Conservation (phyloP, 37 sponge, comb jelly and placozoan species). For the Aplysina aerophoba region DNA sequence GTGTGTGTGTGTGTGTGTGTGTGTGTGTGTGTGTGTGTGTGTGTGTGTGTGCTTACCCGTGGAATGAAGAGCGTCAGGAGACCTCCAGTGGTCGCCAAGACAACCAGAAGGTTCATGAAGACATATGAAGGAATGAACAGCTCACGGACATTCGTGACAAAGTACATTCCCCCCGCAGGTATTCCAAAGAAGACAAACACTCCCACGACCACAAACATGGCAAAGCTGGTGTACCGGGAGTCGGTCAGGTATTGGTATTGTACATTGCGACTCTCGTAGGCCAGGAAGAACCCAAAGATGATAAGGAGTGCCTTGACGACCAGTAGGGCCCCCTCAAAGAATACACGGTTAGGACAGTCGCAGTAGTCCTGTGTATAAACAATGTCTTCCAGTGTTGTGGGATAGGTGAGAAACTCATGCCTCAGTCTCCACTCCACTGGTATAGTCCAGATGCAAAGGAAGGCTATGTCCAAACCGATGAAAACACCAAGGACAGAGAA, state of each 20-base stretch:
- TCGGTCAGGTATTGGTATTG: constrained; percentile 74
- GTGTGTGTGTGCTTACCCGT: constrained; percentile 1
- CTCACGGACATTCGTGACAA: not conserved
- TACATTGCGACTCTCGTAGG: constrained; percentile 88
- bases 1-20: no score
- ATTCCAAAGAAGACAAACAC: not conserved
- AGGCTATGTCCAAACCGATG: constrained; percentile 49
- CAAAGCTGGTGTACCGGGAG: constrained; percentile 66
- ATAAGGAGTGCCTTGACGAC: constrained; percentile 75
- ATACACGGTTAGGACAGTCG: not conserved
- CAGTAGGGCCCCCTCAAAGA: constrained; percentile 71
- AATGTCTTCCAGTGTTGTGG: not conserved
- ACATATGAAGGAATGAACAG: not conserved
- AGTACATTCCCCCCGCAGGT: not conserved
- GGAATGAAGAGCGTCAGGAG: constrained; percentile 27
- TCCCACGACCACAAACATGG: constrained; percentile 62
- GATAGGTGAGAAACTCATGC: not conserved
- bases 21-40: no score
- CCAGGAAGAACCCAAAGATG: constrained; percentile 80
- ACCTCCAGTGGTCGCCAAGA: not conserved
- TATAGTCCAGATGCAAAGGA: constrained; percentile 61
- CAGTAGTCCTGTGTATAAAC: not conserved
- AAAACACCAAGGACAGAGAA: constrained; percentile 53
- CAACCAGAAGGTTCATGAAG: not conserved
- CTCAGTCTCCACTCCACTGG: not conserved